phyloP scores from a whole-genome alignment of 2,113 vertebrate genomes.

The Muntiacus muntjak region DNA sequence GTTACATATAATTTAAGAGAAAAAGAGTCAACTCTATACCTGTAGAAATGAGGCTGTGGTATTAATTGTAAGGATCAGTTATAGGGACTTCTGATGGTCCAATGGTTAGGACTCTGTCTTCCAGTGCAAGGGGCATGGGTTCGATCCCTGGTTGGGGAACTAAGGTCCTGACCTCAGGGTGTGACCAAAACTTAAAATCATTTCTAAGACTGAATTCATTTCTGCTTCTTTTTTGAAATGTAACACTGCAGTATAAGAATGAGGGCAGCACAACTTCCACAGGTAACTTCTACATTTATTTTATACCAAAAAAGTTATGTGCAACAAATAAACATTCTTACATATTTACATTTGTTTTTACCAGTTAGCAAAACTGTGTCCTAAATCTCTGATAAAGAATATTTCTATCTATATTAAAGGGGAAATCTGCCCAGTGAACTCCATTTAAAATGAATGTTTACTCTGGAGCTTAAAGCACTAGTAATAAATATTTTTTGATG shows the following conservation, averaged over 20 bases:
- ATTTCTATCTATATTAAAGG: conserved; percentile 71
- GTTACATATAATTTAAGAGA: conserved; percentile 71
- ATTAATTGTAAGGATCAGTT: conserved; percentile 12
- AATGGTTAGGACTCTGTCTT: background rate
- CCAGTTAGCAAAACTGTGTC: conserved; percentile 82
- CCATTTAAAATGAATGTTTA: conserved; percentile 66
- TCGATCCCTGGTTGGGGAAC: background rate
- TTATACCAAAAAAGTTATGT: conserved; percentile 88
- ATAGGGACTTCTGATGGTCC: background rate
- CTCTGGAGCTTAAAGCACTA: conserved; percentile 79
- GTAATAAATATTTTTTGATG: conserved; percentile 77
- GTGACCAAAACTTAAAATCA: background rate
- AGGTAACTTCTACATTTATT: conserved; percentile 88
- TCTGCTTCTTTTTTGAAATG: conserved; percentile 58
- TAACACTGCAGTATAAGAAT: conserved; percentile 68
- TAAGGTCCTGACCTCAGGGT: background rate
- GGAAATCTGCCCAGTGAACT: conserved; percentile 77
- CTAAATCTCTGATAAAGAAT: conserved; percentile 78
- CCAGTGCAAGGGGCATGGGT: background rate
- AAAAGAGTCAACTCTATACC: conserved; percentile 49
- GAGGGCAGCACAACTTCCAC: conserved; percentile 79
- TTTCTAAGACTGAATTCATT: conserved; percentile 69
- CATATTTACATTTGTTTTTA: conserved; percentile 85
- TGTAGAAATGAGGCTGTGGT: conserved; percentile 34
- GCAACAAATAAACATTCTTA: conserved; percentile 88